phyloP scores from a whole-genome alignment of 2,888 invertebrate genomes.

The Aplocera efformata region DNA sequence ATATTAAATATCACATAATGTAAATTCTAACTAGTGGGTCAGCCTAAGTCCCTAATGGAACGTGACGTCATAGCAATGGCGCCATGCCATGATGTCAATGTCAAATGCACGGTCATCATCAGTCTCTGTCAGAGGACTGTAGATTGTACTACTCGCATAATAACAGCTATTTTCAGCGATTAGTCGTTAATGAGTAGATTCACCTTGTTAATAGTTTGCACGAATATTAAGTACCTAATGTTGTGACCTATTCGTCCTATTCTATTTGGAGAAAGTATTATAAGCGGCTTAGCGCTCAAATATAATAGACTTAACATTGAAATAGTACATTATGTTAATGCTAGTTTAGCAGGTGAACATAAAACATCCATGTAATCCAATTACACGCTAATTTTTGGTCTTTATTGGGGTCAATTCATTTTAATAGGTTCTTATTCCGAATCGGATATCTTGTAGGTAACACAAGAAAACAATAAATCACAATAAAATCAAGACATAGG shows the following conservation, averaged over 20 bases:
- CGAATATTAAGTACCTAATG: too few species aligned
- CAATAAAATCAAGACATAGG: too few species aligned
- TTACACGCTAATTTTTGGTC: conserved; percentile 11
- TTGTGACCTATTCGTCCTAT: too few species aligned
- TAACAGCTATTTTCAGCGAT: conserved; percentile 3
- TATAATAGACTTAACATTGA: too few species aligned
- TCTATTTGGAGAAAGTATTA: too few species aligned
- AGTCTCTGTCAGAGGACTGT: neutral
- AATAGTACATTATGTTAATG: too few species aligned
- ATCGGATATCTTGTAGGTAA: too few species aligned
- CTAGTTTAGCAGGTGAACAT: too few species aligned
- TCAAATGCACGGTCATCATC: conserved; percentile 10
- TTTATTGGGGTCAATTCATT: conserved; percentile 14
- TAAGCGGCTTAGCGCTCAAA: too few species aligned
- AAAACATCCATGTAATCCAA: conserved; percentile 9
- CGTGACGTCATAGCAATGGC: conserved; percentile 31
- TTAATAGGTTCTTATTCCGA: too few species aligned
- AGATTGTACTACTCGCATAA: conserved; percentile 1
- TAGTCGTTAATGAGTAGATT: neutral
- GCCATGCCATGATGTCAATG: conserved; percentile 34
- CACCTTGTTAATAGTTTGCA: conserved; percentile 3
- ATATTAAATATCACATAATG: neutral
- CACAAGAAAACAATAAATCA: too few species aligned
- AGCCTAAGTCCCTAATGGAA: conserved; percentile 17
- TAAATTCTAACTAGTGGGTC: conserved; percentile 14